phyloP scores from a whole-genome alignment of 53 echinoderm and acorn worm genomes.

The Temnopleurus reevesii region DNA sequence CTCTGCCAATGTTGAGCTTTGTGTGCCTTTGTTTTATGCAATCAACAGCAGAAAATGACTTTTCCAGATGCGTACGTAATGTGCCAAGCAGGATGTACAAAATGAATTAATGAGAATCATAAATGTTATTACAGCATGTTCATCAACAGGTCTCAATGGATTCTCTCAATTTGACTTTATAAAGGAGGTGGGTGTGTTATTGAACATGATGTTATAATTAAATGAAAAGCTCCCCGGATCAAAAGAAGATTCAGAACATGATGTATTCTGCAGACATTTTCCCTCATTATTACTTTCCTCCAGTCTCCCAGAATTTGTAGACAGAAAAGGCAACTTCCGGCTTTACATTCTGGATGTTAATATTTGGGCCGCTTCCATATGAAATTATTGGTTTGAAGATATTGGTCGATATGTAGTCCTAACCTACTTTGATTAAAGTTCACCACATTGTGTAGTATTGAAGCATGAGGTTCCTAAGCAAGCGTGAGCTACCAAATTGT shows the following conservation, averaged over 20 bases:
- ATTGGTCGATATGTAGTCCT: too few relatives aligned
- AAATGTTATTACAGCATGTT: neutral
- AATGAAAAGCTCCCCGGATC: neutral
- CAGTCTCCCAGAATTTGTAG: neutral
- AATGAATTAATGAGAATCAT: slow-evolving; percentile 32
- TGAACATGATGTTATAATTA: neutral
- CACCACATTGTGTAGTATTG: too few relatives aligned
- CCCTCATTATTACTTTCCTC: neutral
- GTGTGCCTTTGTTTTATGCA: neutral
- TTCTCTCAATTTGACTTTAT: neutral
- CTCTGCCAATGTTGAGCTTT: neutral
- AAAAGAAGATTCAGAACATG: neutral
- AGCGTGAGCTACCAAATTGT: too few relatives aligned
- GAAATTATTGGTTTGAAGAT: too few relatives aligned
- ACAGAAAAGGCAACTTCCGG: neutral
- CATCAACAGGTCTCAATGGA: slow-evolving; percentile 27
- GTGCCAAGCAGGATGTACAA: neutral
- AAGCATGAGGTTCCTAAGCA: too few relatives aligned
- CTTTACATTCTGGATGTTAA: too few relatives aligned
- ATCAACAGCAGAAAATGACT: neutral
- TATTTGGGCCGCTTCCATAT: too few relatives aligned
- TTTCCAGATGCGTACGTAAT: neutral
- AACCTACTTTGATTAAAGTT: too few relatives aligned
- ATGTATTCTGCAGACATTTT: neutral
- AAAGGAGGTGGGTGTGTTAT: neutral